These are phyloP conservation scores for Apogon talboti DNA, from an alignment of 2,797 vertebrate genomes.

Conservation along the genomic window DNA sequence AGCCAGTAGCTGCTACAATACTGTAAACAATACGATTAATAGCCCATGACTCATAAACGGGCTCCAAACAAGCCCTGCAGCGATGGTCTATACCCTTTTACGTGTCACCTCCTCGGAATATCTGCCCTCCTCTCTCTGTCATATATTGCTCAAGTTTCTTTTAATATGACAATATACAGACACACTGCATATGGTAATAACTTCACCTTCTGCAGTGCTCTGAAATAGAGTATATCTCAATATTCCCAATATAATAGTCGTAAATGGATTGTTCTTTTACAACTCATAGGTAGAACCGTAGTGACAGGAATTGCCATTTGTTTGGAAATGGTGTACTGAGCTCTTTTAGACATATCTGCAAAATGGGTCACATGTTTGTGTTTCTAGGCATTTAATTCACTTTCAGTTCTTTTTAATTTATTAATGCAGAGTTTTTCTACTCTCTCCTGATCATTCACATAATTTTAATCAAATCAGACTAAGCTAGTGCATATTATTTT, in stretches of 20 bases:
- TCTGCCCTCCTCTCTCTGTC: slow-evolving; percentile 57
- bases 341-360: slow-evolving; percentile 12
- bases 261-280: slow-evolving; percentile 21
- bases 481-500: slow-evolving; percentile 13
- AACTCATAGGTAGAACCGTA: slow-evolving; percentile 43
- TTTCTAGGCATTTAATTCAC: slow-evolving; percentile 16
- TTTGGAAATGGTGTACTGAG: slow-evolving; percentile 25
- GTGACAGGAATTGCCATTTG: slow-evolving; percentile 30
- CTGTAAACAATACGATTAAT: slow-evolving; percentile 87
- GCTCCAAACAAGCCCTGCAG: slow-evolving; percentile 78
- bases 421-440: slow-evolving; percentile 26
- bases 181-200: slow-evolving; percentile 51
- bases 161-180: slow-evolving; percentile 53
- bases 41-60: slow-evolving; percentile 82
- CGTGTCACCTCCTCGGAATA: slow-evolving; percentile 62
- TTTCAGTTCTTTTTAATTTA: slow-evolving; percentile 25
- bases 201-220: slow-evolving; percentile 43
- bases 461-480: slow-evolving; percentile 12
- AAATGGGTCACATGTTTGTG: slow-evolving; percentile 37
- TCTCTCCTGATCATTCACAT: slow-evolving; percentile 21
- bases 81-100: slow-evolving; percentile 66
- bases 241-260: slow-evolving; percentile 29
- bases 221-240: slow-evolving; percentile 40
- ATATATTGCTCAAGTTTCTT: slow-evolving; percentile 58
- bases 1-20: slow-evolving; percentile 78